Evolutionary conservation across 1,140 invertebrate genomes (phyloP).

Genomic region (Phenacoccus solenopsis): DNA sequence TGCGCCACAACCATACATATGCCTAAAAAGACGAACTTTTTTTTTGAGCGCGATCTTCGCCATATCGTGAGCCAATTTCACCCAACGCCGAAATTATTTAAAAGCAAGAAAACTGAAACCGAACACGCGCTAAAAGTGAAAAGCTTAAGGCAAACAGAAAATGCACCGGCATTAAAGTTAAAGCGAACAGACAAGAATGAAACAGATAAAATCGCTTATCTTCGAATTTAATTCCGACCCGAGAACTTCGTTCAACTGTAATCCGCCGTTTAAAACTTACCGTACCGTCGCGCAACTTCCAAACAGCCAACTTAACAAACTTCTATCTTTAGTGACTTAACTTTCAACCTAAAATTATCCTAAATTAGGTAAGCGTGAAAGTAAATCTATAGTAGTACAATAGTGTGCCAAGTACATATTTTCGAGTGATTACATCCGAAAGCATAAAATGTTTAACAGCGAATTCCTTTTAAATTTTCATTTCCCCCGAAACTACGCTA

Average conservation of each 20-base stretch:
- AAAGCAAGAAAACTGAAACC: too few relatives aligned
- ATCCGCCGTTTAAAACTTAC: background rate
- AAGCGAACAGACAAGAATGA: background rate
- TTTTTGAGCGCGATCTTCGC: too few relatives aligned
- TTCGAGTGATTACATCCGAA: slow-evolving; percentile 1
- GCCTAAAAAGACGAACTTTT: too few relatives aligned
- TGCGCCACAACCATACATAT: too few relatives aligned
- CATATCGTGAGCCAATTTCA: too few relatives aligned
- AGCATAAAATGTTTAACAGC: background rate
- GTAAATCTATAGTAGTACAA: slow-evolving; percentile 2
- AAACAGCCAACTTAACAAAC: background rate
- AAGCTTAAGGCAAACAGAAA: background rate
- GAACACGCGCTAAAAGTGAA: too few relatives aligned
- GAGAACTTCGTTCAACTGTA: background rate
- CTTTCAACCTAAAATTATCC: slow-evolving; percentile 2
- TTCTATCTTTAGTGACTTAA: background rate
- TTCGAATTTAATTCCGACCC: background rate
- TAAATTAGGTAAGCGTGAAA: slow-evolving; percentile 2
- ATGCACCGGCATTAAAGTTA: slow-evolving; percentile 1
- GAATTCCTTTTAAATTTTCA: slow-evolving; percentile 3
- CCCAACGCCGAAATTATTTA: too few relatives aligned
- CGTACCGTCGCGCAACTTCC: background rate
- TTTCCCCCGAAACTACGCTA: too few relatives aligned
- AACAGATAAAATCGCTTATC: slow-evolving; percentile 2
- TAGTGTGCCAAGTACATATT: slow-evolving; percentile 1